These are phyloP conservation scores for Parasteatoda lunata DNA, from an alignment of 2,888 invertebrate genomes.

Conservation along the genomic window DNA sequence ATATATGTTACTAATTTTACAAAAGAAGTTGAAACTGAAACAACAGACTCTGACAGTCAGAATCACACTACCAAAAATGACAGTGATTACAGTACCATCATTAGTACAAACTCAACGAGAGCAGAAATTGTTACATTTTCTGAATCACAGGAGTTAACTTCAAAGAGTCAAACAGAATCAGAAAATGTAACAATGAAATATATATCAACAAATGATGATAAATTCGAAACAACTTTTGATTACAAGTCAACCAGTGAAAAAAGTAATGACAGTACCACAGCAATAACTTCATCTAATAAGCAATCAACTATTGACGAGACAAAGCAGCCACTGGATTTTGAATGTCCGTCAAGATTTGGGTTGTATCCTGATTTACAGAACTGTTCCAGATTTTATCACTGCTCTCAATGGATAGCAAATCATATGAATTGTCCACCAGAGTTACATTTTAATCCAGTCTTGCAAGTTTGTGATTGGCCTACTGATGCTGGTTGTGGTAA, in stretches of 20 bases:
- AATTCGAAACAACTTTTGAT: neutral
- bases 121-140: too few relatives aligned
- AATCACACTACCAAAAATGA: too few relatives aligned
- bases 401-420: constrained; percentile 53
- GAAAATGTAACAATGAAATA: neutral
- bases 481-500: constrained; percentile 61
- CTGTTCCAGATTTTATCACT: constrained; percentile 62
- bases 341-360: constrained; percentile 47
- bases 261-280: neutral
- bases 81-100: too few relatives aligned
- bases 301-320: neutral
- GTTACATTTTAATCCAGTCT: constrained; percentile 57
- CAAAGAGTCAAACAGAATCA: too few relatives aligned
- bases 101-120: too few relatives aligned
- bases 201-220: neutral
- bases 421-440: constrained; percentile 55
- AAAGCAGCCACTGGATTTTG: neutral
- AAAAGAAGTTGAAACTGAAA: too few relatives aligned
- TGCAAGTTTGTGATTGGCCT: constrained; percentile 69
- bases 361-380: constrained; percentile 53
- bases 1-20: too few relatives aligned
- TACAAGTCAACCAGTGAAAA: neutral
- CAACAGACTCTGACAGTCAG: too few relatives aligned
- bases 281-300: neutral
- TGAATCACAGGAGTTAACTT: too few relatives aligned